phyloP scores from a whole-genome alignment of 2,888 invertebrate species.

The Pseudolycoriella hygida region DNA sequence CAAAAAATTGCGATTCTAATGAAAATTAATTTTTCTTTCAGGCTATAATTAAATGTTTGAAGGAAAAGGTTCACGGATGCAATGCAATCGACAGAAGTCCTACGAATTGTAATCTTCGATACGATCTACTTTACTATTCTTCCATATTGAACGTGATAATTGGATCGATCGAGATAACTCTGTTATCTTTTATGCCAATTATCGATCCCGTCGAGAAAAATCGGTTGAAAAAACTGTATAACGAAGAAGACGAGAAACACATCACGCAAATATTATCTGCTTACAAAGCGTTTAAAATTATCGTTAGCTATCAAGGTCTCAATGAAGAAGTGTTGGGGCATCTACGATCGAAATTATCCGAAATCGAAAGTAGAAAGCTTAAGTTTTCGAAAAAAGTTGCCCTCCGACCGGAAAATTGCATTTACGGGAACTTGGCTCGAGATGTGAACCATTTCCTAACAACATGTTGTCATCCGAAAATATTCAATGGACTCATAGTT shows the following conservation, averaged over 20 bases:
- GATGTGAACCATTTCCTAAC: slow-evolving; percentile 23
- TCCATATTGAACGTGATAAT: slow-evolving; percentile 18
- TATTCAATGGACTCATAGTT: slow-evolving; percentile 16
- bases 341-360: not conserved
- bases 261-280: slow-evolving; percentile 36
- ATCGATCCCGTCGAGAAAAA: slow-evolving; percentile 76
- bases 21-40: too few relatives aligned
- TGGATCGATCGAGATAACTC: slow-evolving; percentile 36
- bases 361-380: not conserved
- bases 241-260: slow-evolving; percentile 46
- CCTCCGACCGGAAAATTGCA: slow-evolving; percentile 21
- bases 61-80: too few relatives aligned
- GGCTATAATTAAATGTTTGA: too few relatives aligned
- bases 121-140: slow-evolving; percentile 1
- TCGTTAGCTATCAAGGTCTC: slow-evolving; percentile 23
- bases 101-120: too few relatives aligned
- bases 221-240: slow-evolving; percentile 49
- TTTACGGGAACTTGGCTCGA: slow-evolving; percentile 21
- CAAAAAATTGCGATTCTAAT: too few relatives aligned
- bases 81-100: too few relatives aligned
- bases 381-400: slow-evolving; percentile 23
- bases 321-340: slow-evolving; percentile 19
- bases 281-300: slow-evolving; percentile 31
- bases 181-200: slow-evolving; percentile 43
- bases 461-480: slow-evolving; percentile 21